Base-by-base conservation (phyloP, 2,113 vertebrate species). In the Phylloscopus trochiloides region DNA sequence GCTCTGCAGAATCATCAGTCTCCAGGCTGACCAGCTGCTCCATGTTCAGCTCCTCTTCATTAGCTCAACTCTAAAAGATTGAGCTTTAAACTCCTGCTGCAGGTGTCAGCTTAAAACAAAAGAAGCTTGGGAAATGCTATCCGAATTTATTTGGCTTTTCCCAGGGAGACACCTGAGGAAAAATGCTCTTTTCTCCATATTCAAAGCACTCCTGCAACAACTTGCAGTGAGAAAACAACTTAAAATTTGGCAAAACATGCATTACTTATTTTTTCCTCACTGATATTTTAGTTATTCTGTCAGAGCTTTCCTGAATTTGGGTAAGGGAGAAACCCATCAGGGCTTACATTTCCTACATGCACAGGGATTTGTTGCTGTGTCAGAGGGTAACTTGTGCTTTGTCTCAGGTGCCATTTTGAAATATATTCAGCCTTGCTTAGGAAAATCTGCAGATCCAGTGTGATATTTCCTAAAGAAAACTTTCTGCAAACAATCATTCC, bases 1-100 rank as follows among this genome's bases (percentile, higher is more conserved):
- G 31, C 13, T 80, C 29, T 0, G 1, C 43, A 14, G 52, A 14
- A 26, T 10, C 67, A 16, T 12, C 29, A 11, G 6, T 25, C 31
- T 86, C 16, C 47, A 24, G 36, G 11, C 17, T 61, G 55, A 19
- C 9, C 26, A 31, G 32, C 28, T 72, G 34, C 74, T 36, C 34
- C 5, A 3, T 11, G 7, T 17, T 61, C 12, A 2, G 17, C n/a
- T 86, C 57, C 21, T 59, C 4, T 4, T 67, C 32, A 13, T 17
- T 55, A 62, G 38, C n/a, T 58, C 45, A 31, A 11, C 34, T 54
- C 24, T 8, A 1, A 72, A 55, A 78, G 38, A 12, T 1, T 58
- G 31, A 88, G 55, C 43, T 82, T 82, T 47, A 42, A 67, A 54
- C 29, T 42, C 36, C 42, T 66, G 63, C 47, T 58, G 34, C 24